A percentile compares a stretch with the other conserved stretches of the same genome.
Conservation (phyloP, 1,140 invertebrate genomes). For the Potamilus streckersoni region DNA sequence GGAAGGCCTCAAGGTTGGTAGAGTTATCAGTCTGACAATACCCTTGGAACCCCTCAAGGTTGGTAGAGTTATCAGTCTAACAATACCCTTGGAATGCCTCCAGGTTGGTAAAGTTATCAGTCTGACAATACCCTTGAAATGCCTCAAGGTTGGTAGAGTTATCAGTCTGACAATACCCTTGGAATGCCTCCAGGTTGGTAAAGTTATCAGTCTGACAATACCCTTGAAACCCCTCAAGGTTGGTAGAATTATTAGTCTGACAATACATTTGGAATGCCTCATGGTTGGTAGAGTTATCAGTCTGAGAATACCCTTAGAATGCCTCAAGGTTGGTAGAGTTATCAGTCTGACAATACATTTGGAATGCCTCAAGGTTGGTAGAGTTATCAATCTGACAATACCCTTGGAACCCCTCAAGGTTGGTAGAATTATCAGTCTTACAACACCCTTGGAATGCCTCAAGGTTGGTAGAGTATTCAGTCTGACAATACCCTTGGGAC, state of each 20-base stretch:
- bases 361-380: constrained; percentile 30
- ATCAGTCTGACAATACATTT: constrained; percentile 76
- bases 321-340: constrained; percentile 28
- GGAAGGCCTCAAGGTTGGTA: constrained; percentile 30
- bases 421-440: constrained; percentile 67
- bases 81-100: constrained; percentile 71
- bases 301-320: no score
- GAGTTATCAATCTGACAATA: no score
- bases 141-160: constrained; percentile 28
- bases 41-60: no score
- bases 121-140: no score
- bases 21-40: not conserved
- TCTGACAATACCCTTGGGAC: constrained; percentile 76
- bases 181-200: constrained; percentile 30
- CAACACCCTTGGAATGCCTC: constrained; percentile 71
- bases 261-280: constrained; percentile 71
- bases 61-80: constrained; percentile 67
- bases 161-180: constrained; percentile 76
- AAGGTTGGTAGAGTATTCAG: constrained; percentile 25
- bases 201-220: not conserved
- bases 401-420: no score
- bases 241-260: constrained; percentile 67
- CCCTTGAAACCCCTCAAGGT: no score
- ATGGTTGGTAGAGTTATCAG: constrained; percentile 20
- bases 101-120: constrained; percentile 21